phyloP scores from a whole-genome alignment of 2,113 vertebrate species.

The Baryphthengus martii region DNA sequence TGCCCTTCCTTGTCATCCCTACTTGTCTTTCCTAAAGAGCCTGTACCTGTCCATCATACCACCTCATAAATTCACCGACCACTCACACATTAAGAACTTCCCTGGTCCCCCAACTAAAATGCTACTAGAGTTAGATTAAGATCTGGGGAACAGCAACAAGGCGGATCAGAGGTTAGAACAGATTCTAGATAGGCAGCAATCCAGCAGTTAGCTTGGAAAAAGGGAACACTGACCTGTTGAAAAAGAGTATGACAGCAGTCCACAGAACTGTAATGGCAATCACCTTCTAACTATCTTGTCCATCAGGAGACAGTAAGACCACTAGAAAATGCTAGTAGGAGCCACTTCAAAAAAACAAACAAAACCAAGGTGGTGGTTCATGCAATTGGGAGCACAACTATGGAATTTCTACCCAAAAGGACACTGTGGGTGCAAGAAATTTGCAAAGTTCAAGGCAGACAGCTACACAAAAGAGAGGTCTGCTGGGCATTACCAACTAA shows the following conservation, averaged over 20 bases:
- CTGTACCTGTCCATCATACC: not conserved
- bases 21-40: not conserved
- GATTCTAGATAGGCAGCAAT: not conserved
- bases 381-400: not conserved
- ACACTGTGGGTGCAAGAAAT: not conserved
- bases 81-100: not conserved
- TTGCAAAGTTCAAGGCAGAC: not conserved
- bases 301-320: not conserved
- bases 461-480: not conserved
- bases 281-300: not conserved
- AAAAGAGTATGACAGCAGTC: not conserved
- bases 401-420: not conserved
- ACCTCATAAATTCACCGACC: not conserved
- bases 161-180: not conserved
- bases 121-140: not conserved
- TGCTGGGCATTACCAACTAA: not conserved
- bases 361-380: not conserved
- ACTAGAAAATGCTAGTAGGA: not conserved
- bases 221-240: not conserved
- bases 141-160: not conserved
- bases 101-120: not conserved
- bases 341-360: not conserved
- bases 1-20: not conserved
- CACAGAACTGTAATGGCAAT: not conserved
- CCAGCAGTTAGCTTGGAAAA: not conserved